Evolutionary conservation across 2,888 invertebrate species (phyloP).

Genomic region (Hypercompe scribonia): DNA sequence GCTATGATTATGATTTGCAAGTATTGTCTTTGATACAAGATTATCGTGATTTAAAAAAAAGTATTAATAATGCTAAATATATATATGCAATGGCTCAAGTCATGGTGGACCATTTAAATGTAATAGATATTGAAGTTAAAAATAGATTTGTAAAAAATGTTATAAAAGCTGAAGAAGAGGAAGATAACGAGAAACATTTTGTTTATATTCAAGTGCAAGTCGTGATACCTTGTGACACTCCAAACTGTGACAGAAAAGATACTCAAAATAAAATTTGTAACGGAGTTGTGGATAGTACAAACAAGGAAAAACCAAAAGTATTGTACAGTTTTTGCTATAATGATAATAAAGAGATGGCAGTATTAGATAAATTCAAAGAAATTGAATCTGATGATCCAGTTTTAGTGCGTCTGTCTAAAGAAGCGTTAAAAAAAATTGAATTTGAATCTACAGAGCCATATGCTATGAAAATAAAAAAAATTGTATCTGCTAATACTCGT

Average conservation of each 20-base stretch:
- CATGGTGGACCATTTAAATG: conserved; percentile 73
- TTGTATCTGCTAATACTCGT: conserved; percentile 66
- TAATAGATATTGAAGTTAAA: conserved; percentile 67
- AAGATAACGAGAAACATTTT: conserved; percentile 63
- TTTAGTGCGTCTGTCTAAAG: conserved; percentile 58
- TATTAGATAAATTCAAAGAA: conserved; percentile 41
- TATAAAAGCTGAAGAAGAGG: conserved; percentile 71
- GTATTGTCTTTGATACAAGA: conserved; percentile 64
- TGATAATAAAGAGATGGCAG: conserved; percentile 53
- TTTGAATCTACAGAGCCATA: conserved; percentile 55
- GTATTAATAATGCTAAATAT: conserved; percentile 65
- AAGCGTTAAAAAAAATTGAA: conserved; percentile 70
- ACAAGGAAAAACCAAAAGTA: conserved; percentile 75
- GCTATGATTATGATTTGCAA: conserved; percentile 66
- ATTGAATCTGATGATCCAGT: conserved; percentile 66
- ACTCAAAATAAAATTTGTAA: conserved; percentile 83
- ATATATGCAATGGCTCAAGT: conserved; percentile 65
- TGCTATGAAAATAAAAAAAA: conserved; percentile 64
- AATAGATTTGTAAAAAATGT: conserved; percentile 67
- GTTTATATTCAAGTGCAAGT: conserved; percentile 71
- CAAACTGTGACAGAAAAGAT: conserved; percentile 65
- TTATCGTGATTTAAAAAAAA: conserved; percentile 65
- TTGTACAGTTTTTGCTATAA: conserved; percentile 82
- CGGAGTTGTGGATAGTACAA: conserved; percentile 78
- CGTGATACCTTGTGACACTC: conserved; percentile 65